Base-by-base conservation (phyloP, 1,140 invertebrate species). In the Odontomachus brunneus region DNA sequence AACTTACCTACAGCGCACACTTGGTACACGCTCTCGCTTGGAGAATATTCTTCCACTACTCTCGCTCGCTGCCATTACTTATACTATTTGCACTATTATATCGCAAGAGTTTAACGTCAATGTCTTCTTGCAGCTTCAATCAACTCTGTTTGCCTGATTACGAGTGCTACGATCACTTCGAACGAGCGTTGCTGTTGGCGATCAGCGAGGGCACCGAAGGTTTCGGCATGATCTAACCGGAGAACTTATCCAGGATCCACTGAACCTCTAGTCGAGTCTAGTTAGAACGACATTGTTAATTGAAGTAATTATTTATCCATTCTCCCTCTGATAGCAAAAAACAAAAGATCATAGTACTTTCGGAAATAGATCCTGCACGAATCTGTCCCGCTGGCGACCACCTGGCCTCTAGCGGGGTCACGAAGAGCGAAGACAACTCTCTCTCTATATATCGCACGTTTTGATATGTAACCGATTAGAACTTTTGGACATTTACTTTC, bases 121-220 rank as follows among this genome's bases (percentile, higher is more conserved):
- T 69, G 11, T 88, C 88, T 86, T 85, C 88, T 96, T 96, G 66
- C 94, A 98, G 97, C 95, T 99, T 99, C 94, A 99, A 99, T 96
- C 98, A 99, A 94, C 95, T 99, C 57, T 99, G 98, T 94, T 95
- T 99, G 89, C 98, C 98, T 22, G 98, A 98, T 93, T 99, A 99
- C 94, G 98, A 99, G 90, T 96, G 96, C 89, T 99, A 98, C 93
- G 98, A 99, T 94, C 97, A 98, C 87, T 98, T 99, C 89, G 98
- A 99, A 90, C 97, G 97, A 92, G 97, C 97, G 38, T 95, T 99
- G 59, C 95, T 99, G 33, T 94, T 98, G 90, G 98, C 98, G 81
- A 98, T 99, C 90, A 99, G 97, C 92, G 98, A 99, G 95, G 98
- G 98, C 62, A 98, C 97, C 29, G 98, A 99, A 95, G 98, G 98